Percentiles rank a stretch among this genome's conserved stretches.
Conservation (phyloP, 2,113 vertebrate species). For the Charadrius vociferus region DNA sequence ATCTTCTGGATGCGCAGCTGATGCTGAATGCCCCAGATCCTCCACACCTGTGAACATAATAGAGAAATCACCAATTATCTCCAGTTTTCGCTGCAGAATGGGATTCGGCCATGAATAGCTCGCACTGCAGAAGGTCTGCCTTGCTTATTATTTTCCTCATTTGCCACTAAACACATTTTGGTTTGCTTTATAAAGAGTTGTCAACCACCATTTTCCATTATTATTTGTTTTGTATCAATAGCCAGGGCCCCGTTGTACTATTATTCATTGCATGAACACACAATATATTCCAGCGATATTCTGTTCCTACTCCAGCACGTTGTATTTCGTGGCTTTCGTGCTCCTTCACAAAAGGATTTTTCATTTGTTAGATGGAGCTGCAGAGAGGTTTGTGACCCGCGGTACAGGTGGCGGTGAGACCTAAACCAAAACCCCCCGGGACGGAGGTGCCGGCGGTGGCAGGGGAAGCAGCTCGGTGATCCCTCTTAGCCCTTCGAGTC, state of each 20-base stretch:
- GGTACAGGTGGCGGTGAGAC: too few relatives aligned
- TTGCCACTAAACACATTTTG: background rate
- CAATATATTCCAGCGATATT: background rate
- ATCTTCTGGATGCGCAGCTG: conserved; percentile 72
- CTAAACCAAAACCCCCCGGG: background rate
- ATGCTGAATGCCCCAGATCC: conserved; percentile 70
- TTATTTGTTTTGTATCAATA: conserved; percentile 29
- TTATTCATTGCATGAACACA: background rate
- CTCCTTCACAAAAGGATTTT: background rate
- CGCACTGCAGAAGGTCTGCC: background rate
- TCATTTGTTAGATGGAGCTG: background rate
- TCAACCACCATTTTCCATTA: background rate
- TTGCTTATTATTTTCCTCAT: conserved; percentile 44
- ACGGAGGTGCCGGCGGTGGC: background rate
- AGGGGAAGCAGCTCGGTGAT: accelerated
- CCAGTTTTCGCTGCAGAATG: background rate
- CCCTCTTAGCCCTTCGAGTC: background rate
- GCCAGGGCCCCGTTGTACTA: background rate
- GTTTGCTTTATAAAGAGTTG: background rate
- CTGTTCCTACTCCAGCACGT: background rate
- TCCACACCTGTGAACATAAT: conserved; percentile 62
- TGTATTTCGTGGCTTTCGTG: background rate
- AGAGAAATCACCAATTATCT: conserved; percentile 45
- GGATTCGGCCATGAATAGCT: background rate
- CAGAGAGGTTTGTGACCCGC: background rate